Percentiles rank a stretch among this genome's conserved stretches.
Conservation (phyloP, 2,797 vertebrate species). For the Eidolon dupreanum region DNA sequence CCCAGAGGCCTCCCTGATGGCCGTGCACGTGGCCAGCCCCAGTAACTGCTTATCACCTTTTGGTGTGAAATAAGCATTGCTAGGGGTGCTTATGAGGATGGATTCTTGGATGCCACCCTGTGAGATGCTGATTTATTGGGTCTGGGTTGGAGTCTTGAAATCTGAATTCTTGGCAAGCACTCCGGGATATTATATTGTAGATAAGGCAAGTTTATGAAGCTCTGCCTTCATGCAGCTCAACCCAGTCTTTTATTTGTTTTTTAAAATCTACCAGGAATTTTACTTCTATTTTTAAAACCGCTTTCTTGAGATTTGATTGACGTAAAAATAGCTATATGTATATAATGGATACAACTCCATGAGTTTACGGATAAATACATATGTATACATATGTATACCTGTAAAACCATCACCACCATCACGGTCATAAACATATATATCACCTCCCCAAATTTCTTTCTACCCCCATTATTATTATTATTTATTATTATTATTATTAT, state of each 20-base stretch:
- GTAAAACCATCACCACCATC: neutral
- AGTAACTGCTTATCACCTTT: neutral
- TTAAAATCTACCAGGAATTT: neutral
- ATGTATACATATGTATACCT: too few species aligned
- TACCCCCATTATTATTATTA: neutral
- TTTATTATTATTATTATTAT: neutral
- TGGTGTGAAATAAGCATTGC: neutral
- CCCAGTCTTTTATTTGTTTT: neutral
- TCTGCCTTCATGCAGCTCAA: neutral
- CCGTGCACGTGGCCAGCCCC: neutral
- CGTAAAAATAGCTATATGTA: neutral
- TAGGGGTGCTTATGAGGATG: neutral
- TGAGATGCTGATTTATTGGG: neutral
- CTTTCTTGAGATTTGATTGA: neutral
- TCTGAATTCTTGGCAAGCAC: neutral
- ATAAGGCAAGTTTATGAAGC: neutral
- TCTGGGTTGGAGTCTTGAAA: neutral
- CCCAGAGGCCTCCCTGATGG: neutral
- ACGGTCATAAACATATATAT: neutral
- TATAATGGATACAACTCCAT: neutral
- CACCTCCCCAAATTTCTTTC: neutral
- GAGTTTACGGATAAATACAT: neutral
- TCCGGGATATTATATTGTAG: neutral
- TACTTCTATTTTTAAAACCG: neutral
- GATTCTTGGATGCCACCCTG: neutral